These are phyloP conservation scores for Drosophila nebulosa DNA, from an alignment of 1,140 invertebrate species.

Conservation along the genomic window DNA sequence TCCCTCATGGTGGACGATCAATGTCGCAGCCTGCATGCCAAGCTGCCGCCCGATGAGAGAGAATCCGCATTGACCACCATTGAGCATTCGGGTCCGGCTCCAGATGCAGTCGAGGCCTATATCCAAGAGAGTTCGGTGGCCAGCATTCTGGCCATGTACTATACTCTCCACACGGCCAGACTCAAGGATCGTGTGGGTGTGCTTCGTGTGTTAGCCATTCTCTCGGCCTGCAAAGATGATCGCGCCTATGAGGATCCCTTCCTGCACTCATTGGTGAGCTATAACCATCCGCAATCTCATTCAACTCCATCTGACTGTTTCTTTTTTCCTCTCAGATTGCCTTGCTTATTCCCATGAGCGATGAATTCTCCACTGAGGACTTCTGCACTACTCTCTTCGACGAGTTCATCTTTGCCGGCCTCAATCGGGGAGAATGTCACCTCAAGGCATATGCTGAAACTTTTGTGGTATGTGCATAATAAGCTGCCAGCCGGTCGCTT, in stretches of 20 bases:
- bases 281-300: too few relatives aligned
- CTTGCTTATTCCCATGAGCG: conserved; percentile 92
- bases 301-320: too few relatives aligned
- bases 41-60: conserved; percentile 95
- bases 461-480: conserved; percentile 95
- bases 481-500: conserved; percentile 91
- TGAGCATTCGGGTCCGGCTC: conserved; percentile 94
- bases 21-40: conserved; percentile 91
- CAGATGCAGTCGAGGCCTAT: conserved; percentile 95
- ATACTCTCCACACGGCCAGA: conserved; percentile 92
- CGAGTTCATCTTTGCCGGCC: conserved; percentile 95
- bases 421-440: conserved; percentile 94
- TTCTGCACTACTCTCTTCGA: conserved; percentile 98
- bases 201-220: conserved; percentile 91
- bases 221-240: conserved; percentile 95
- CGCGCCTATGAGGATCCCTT: conserved; percentile 97
- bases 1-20: conserved; percentile 98
- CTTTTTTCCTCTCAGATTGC: conserved; percentile 85
- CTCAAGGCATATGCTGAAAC: conserved; percentile 92
- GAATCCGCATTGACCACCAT: conserved; percentile 96
- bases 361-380: conserved; percentile 96
- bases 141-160: conserved; percentile 96
- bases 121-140: conserved; percentile 94
- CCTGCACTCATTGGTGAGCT: conserved; percentile 90
- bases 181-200: conserved; percentile 91